phyloP scores from a whole-genome alignment of 37 sponge, comb jelly and placozoan species.

The Aplysina aerophoba region DNA sequence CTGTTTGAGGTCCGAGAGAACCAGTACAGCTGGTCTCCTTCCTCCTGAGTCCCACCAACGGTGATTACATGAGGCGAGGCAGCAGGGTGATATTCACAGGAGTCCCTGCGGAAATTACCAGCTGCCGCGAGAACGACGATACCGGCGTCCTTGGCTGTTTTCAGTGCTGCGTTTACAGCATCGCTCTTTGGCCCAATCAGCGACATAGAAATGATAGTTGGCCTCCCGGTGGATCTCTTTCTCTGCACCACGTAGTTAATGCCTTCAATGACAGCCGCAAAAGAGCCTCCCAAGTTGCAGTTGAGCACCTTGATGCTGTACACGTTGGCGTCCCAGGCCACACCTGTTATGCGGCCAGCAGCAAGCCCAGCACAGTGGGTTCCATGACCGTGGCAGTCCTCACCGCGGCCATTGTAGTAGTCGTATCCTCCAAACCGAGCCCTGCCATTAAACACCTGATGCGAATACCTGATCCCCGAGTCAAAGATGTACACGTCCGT shows the following conservation, averaged over 20 bases:
- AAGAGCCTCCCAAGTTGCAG: not conserved
- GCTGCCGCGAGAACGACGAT: conserved; percentile 64
- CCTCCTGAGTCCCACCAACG: conserved; percentile 60
- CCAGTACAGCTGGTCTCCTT: conserved; percentile 54
- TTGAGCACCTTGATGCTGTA: conserved; percentile 52
- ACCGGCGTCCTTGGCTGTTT: conserved; percentile 36
- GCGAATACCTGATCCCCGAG: conserved; percentile 59
- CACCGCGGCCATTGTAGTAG: conserved; percentile 27
- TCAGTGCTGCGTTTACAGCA: conserved; percentile 46
- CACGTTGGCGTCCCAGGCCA: conserved; percentile 48
- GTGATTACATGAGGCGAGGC: conserved; percentile 59
- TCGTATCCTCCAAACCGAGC: not conserved
- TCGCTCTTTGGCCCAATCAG: conserved; percentile 37
- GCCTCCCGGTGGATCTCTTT: not conserved
- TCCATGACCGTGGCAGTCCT: conserved; percentile 76
- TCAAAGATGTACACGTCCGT: conserved; percentile 73
- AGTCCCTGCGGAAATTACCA: conserved; percentile 54
- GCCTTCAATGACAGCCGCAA: not conserved
- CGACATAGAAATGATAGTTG: conserved; percentile 69
- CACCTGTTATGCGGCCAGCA: conserved; percentile 59
- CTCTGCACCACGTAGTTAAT: not conserved
- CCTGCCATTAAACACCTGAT: not conserved
- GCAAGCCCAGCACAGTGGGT: conserved; percentile 79
- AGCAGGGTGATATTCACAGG: conserved; percentile 65
- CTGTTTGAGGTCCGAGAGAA: not conserved